Percentiles rank a stretch among this genome's conserved stretches.
phyloP scores from a whole-genome alignment of 2,797 vertebrate genomes.

The Platalea minor region DNA sequence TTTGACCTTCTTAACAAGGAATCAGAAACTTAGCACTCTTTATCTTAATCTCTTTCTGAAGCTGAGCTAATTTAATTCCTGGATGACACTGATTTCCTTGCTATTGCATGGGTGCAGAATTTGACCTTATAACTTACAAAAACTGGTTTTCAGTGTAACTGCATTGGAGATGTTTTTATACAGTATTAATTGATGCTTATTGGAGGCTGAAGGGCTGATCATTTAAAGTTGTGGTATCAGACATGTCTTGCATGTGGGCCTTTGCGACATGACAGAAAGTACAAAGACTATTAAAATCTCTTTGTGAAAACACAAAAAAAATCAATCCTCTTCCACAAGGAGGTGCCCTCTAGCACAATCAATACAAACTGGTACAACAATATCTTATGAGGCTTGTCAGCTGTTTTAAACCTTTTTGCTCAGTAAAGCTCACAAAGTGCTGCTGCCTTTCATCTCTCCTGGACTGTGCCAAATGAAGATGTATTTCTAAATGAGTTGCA shows the following conservation, averaged over 20 bases:
- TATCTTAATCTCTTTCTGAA: constrained; percentile 16
- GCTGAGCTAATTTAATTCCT: constrained; percentile 44
- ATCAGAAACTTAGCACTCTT: not conserved
- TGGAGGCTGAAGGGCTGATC: constrained; percentile 58
- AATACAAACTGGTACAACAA: constrained; percentile 59
- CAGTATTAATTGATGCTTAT: constrained; percentile 48
- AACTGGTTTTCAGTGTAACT: constrained; percentile 53
- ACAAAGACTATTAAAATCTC: constrained; percentile 74
- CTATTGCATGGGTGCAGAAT: not conserved
- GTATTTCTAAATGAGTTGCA: constrained; percentile 16
- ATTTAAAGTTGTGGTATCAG: constrained; percentile 57
- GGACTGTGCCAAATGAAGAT: constrained; percentile 41
- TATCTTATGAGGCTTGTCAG: constrained; percentile 35
- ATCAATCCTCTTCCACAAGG: constrained; percentile 75
- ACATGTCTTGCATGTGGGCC: constrained; percentile 55
- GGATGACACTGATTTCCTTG: not conserved
- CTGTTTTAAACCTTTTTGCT: constrained; percentile 63
- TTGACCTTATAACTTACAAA: constrained; percentile 39
- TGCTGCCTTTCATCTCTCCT: constrained; percentile 31
- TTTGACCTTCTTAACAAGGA: constrained; percentile 37
- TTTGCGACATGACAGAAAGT: constrained; percentile 52
- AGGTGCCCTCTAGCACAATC: constrained; percentile 72
- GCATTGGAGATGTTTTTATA: constrained; percentile 18
- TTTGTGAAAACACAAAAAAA: constrained; percentile 69
- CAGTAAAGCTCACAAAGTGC: constrained; percentile 48